phyloP scores from a whole-genome alignment of 1,140 invertebrate genomes.

The Anadara kagoshimensis region DNA sequence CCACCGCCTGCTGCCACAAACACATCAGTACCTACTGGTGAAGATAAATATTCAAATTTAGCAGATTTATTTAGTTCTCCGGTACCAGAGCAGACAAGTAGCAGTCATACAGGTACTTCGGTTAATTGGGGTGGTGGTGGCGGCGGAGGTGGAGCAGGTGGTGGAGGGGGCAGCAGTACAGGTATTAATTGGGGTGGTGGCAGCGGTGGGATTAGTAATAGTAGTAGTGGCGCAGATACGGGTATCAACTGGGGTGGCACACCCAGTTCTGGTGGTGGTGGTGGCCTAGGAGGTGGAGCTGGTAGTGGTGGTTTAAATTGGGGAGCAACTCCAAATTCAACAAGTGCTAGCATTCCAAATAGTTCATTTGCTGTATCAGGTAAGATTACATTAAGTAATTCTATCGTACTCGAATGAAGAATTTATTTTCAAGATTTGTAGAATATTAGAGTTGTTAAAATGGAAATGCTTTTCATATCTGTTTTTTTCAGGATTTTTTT shows the following conservation, averaged over 20 bases:
- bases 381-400: no score
- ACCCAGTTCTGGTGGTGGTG: background rate
- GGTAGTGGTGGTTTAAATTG: background rate
- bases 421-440: no score
- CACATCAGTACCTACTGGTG: conserved; percentile 15
- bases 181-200: conserved; percentile 43
- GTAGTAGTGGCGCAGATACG: background rate
- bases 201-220: conserved; percentile 37
- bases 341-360: no score
- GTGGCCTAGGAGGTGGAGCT: background rate
- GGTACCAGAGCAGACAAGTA: conserved; percentile 14
- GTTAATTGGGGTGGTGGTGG: conserved; percentile 28
- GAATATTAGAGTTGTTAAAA: no score
- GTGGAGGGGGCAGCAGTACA: conserved; percentile 8
- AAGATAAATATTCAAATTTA: conserved; percentile 62
- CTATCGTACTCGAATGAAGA: no score
- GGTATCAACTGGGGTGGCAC: conserved; percentile 30
- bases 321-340: no score
- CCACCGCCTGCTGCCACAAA: conserved; percentile 19
- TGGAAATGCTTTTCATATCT: no score
- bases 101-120: background rate
- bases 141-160: conserved; percentile 31
- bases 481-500: no score
- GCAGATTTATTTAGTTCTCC: conserved; percentile 55
- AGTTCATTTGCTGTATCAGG: no score